Base-by-base conservation (phyloP, 2,888 invertebrate species). In the Calameuta idolon region DNA sequence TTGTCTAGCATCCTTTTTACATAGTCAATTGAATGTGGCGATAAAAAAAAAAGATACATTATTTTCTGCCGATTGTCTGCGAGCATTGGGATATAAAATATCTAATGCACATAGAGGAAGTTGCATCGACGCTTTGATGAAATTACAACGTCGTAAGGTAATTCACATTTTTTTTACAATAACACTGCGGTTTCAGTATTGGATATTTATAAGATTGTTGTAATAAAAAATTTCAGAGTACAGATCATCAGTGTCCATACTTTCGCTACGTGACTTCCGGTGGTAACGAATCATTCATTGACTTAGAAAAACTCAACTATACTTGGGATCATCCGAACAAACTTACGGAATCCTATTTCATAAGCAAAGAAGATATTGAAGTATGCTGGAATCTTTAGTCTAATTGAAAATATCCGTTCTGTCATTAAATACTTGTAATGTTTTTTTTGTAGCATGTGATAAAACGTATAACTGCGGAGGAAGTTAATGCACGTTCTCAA, bases 371-470 rank as follows among this genome's bases (percentile, higher is more conserved):
- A 12, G 90, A 91, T 69, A 86, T 91, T 76, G 85, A 89, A 73
- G 90, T 90, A 84, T 71, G 76, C 73, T 31, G 3, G 31, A 11
- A 71, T 71, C 4, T 31, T 30, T 31, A 71, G 30, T 34, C 12
- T 71, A 31, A 31, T 71, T 34, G 31, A 71, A 33, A 71, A 31
- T 15, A 86, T 92, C 71, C 2, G 2, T 40, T 40, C 40, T 40
- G 15, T 55, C 55, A 9, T 23, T 9, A 55, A 55, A 55, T 92
- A 92, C 91, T 94, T 92, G 89, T 93, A 91, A 91, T 92, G 90
- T 90, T 93, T 92, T 93, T 92, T 87, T 89, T 88, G n/a, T 93
- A 92, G 83, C 91, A 92, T 85, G 92, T 93, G 12, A 93, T 92
- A 80, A 92, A 92, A 87, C 23, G 23, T 23, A 90, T 92, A 77